A percentile compares a stretch with the other conserved stretches of the same genome.
phyloP scores from a whole-genome alignment of 2,888 invertebrate species.

The Acrocera orbiculus region DNA sequence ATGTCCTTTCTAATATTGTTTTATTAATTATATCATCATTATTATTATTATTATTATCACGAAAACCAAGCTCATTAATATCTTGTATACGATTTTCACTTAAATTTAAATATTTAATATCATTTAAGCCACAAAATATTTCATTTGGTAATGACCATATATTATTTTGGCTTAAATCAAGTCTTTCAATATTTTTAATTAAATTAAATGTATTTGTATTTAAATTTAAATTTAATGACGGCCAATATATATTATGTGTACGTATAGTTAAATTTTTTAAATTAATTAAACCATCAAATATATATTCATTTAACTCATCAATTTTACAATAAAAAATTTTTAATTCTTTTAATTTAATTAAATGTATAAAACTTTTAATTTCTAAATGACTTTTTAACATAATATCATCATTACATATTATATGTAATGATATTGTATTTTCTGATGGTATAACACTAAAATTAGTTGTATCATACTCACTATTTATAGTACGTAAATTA shows the following conservation, averaged over 20 bases:
- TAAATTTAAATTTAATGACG: slow-evolving; percentile 66
- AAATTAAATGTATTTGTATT: slow-evolving; percentile 59
- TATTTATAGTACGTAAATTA: slow-evolving; percentile 66
- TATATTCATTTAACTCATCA: slow-evolving; percentile 61
- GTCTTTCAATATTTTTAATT: slow-evolving; percentile 59
- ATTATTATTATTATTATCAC: slow-evolving; percentile 35
- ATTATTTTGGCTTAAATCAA: slow-evolving; percentile 75
- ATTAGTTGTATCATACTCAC: slow-evolving; percentile 75
- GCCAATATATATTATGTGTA: slow-evolving; percentile 71
- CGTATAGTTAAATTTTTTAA: slow-evolving; percentile 69
- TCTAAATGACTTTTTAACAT: slow-evolving; percentile 64
- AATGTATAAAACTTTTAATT: slow-evolving; percentile 59
- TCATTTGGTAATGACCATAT: slow-evolving; percentile 78
- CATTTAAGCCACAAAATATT: slow-evolving; percentile 66
- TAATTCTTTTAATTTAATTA: slow-evolving; percentile 61
- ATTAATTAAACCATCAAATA: slow-evolving; percentile 61
- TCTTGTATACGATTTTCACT: slow-evolving; percentile 78
- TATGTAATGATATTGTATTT: slow-evolving; percentile 58
- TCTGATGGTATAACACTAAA: slow-evolving; percentile 73
- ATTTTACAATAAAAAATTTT: slow-evolving; percentile 75
- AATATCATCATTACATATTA: slow-evolving; percentile 60
- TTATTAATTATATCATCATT: slow-evolving; percentile 5
- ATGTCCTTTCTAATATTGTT: background rate
- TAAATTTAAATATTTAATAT: slow-evolving; percentile 63
- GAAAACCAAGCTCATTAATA: slow-evolving; percentile 68